Base-by-base conservation (phyloP, 2,888 invertebrate species). In the Elmis aenea region DNA sequence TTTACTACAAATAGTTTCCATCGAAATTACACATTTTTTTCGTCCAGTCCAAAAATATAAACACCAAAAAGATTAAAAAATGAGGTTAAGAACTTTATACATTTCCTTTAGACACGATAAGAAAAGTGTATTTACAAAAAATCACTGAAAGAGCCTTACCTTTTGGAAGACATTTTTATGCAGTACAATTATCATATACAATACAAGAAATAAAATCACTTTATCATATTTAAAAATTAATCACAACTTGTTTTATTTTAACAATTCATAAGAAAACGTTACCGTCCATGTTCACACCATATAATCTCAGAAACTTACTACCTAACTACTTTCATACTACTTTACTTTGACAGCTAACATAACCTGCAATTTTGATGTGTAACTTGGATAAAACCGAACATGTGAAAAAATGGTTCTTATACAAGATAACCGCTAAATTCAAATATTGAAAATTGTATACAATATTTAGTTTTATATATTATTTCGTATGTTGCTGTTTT, bases 111-210 rank as follows among this genome's bases (percentile, higher is more conserved):
- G 31, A 34, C 15, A 26, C 30, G 25, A 28, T 28, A 27, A 24
- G 21, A 11, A 27, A 21, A 14, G 8, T n/a, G 6, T 26, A 13
- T 23, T 23, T 14, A 16, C 12, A 9, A 33, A 20, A 16, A 22
- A 18, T 14, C 12, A 4, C 23, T 25, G 13, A 13, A 28, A 16
- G 13, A 23, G 33, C 50, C 59, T 55, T 45, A 66, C 67, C 66
- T 67, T 59, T 67, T 66, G 65, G 66, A 66, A 65, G 67, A 65
- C 67, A 67, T 67, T 52, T 45, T 61, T 37, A 43, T 37, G 38
- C 34, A 38, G 46, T 50, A 42, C 32, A 44, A 45, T 38, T 38
- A 35, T 47, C 45, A 47, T 43, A 42, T 37, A 45, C 39, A 37
- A 38, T 37, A 44, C 45, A 48, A 45, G 26, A 43, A 54, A 48